Evolutionary conservation across 1,140 invertebrate genomes (phyloP).

Genomic region (Drosophila rufa): DNA sequence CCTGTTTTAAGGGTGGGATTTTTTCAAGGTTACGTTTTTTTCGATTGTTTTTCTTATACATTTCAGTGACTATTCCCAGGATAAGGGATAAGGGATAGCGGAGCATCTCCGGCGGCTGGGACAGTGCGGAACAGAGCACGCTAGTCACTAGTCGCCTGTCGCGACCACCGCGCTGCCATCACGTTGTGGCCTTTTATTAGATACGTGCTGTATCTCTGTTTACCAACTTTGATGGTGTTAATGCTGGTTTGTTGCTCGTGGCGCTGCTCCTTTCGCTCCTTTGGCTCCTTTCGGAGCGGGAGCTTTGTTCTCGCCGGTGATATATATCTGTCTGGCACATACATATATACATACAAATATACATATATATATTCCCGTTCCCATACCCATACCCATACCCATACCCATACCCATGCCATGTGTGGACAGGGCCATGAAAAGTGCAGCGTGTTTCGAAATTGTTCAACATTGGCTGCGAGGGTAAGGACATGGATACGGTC

Average conservation of each 20-base stretch:
- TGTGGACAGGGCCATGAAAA: slow-evolving; percentile 45
- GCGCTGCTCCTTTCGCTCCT: slow-evolving; percentile 21
- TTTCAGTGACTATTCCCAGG: neutral
- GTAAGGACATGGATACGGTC: neutral
- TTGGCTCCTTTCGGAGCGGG: slow-evolving; percentile 8
- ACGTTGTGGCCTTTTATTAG: slow-evolving; percentile 83
- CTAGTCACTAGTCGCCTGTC: slow-evolving; percentile 31
- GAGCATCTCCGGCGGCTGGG: slow-evolving; percentile 28
- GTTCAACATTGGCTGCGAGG: slow-evolving; percentile 13
- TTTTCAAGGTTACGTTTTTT: neutral
- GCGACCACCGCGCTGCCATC: slow-evolving; percentile 63
- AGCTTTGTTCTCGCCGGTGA: slow-evolving; percentile 43
- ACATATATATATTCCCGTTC: slow-evolving; percentile 14
- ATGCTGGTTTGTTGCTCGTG: slow-evolving; percentile 70
- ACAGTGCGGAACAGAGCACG: slow-evolving; percentile 1
- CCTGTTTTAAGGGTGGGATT: too few relatives aligned
- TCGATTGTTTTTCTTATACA: too few relatives aligned
- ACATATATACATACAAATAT: neutral
- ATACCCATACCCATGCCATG: neutral
- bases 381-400: neutral
- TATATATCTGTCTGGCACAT: slow-evolving; percentile 56
- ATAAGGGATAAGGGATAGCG: neutral
- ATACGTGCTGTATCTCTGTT: slow-evolving; percentile 83
- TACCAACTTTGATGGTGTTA: slow-evolving; percentile 82
- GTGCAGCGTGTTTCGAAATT: slow-evolving; percentile 50